Conservation (phyloP, 1,140 invertebrate genomes). For the Oryzaephilus surinamensis region DNA sequence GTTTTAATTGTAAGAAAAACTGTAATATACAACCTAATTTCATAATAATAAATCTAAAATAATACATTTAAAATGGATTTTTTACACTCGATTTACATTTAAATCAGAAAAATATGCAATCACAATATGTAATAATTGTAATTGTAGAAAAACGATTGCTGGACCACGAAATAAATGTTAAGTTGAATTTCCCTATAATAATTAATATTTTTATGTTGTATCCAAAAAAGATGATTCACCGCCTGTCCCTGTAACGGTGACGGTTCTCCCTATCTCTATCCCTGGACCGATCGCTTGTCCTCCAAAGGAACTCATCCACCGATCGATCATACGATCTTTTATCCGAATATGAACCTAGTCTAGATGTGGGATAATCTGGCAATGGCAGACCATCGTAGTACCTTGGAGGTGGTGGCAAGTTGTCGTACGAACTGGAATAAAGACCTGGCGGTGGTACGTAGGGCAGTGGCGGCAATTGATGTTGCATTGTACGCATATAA, state of each 20-base stretch:
- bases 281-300: conserved; percentile 55
- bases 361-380: conserved; percentile 46
- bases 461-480: conserved; percentile 62
- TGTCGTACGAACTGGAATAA: conserved; percentile 50
- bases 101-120: too few relatives aligned
- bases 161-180: too few relatives aligned
- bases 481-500: conserved; percentile 72
- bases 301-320: conserved; percentile 82
- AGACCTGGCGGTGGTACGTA: conserved; percentile 49
- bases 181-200: too few relatives aligned
- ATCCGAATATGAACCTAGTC: conserved; percentile 49
- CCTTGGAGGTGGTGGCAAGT: conserved; percentile 58
- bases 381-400: conserved; percentile 68
- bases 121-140: too few relatives aligned
- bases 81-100: too few relatives aligned
- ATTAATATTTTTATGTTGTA: neutral
- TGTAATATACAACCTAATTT: too few relatives aligned
- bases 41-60: too few relatives aligned
- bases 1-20: too few relatives aligned
- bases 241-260: conserved; percentile 21
- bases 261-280: conserved; percentile 35
- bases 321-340: conserved; percentile 78
- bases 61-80: too few relatives aligned
- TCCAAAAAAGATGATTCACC: conserved; percentile 12
- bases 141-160: too few relatives aligned